phyloP scores from a whole-genome alignment of 2,797 vertebrate species.

The Apodemus agrarius region DNA sequence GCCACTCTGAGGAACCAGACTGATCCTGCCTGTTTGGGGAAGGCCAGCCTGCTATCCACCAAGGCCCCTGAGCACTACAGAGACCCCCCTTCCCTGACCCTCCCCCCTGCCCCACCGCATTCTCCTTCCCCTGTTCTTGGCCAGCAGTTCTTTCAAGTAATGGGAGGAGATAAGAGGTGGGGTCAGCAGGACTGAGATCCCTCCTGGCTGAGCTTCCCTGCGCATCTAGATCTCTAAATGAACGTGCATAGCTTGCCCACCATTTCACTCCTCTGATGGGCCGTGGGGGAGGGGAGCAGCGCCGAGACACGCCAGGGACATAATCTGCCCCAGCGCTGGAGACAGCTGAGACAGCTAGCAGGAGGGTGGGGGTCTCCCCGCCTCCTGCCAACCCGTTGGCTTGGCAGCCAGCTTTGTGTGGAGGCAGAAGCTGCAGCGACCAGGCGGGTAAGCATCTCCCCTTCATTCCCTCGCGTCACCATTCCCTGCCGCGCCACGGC shows the following conservation, averaged over 20 bases:
- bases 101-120: too few species aligned
- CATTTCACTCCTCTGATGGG: not conserved
- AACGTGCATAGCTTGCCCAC: not conserved
- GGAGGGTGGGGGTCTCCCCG: not conserved
- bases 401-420: slow-evolving; percentile 18
- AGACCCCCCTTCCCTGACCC: too few species aligned
- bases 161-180: not conserved
- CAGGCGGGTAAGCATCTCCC: not conserved
- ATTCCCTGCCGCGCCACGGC: slow-evolving; percentile 55
- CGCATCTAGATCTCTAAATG: not conserved
- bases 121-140: not conserved
- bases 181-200: not conserved
- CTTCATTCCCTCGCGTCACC: not conserved
- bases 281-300: not conserved
- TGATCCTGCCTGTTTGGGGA: not conserved
- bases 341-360: not conserved
- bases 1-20: not conserved
- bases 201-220: not conserved
- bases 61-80: not conserved
- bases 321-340: not conserved
- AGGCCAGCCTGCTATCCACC: not conserved
- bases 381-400: not conserved
- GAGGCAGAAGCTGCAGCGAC: not conserved
- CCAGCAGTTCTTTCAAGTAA: not conserved
- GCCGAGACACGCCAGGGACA: not conserved